Evolutionary conservation across 1,140 invertebrate genomes (phyloP), one percentile per base, ranked within the genome.

Genomic region (Heliconius hermathena): DNA sequence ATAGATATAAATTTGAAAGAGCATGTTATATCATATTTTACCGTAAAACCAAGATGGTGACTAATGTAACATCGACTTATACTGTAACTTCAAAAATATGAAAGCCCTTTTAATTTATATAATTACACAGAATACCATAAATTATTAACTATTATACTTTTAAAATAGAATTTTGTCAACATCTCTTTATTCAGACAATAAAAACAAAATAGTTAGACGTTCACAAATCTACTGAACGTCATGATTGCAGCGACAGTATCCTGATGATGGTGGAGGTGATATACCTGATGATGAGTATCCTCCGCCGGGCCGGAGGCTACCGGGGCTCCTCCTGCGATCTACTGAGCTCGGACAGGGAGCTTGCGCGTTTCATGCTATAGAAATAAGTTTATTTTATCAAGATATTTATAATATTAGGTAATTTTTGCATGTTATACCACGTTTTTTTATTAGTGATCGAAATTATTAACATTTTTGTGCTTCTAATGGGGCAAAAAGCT

Each of bases 311-410:
- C 71, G 84, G 78, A 81, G 83, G 92, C 90, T 92, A 92, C 90
- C 91, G 88, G 74, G 82, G 87, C 57, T 84, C 82, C 38, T 82
- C 85, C 57, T 80, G 75, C 33, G n/a, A 36, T 72, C 87, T 95
- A 95, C 91, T 95, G 93, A 94, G 93, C 93, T 90, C 93, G 91
- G 91, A 94, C 89, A 95, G 93, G 89, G 93, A 95, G 90, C 91
- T 95, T 95, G 94, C 94, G 94, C 93, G 94, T 85, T 94, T 95
- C 94, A 94, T 94, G 91, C 93, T 95, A 66, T 11, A 29, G 26
- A 16, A 29, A 66, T n/a, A 66, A 66, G 26, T n/a, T 4, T 66
- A 1, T 66, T 66, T 57, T 57, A 57, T 57, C 54, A 57, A 57
- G n/a, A 57, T 52, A n/a, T 57, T 22, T 22, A 57, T 22, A 57